Conservation (phyloP, 2,113 vertebrate species). For the Promerops cafer region DNA sequence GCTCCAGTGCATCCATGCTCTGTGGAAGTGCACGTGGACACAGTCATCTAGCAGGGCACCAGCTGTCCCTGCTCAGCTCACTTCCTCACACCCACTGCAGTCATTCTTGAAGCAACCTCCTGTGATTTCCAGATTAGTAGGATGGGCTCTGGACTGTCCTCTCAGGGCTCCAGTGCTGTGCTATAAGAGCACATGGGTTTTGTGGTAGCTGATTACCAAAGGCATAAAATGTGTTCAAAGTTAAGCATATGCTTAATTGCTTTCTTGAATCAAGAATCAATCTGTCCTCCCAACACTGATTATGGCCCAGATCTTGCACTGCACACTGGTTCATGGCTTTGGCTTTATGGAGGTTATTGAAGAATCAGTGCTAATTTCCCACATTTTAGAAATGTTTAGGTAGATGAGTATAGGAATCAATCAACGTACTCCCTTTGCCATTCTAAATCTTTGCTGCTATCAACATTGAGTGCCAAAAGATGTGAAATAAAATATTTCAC, state of each 20-base stretch:
- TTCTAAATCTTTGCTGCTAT: conserved; percentile 17
- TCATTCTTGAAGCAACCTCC: not conserved
- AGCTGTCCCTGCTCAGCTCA: not conserved
- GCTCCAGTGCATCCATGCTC: accelerated
- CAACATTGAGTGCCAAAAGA: not conserved
- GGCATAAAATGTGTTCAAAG: not conserved
- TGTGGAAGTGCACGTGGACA: accelerated
- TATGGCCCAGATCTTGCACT: not conserved
- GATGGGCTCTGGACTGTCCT: not conserved
- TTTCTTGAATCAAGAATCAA: not conserved
- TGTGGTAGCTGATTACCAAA: not conserved
- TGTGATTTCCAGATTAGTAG: not conserved
- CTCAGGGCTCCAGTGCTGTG: not conserved
- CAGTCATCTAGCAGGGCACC: not conserved
- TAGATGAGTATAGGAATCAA: not conserved
- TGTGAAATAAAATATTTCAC: conserved; percentile 29
- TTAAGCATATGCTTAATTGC: not conserved
- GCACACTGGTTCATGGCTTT: not conserved
- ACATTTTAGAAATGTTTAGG: conserved; percentile 22
- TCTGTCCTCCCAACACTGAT: not conserved
- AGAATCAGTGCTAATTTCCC: conserved; percentile 1
- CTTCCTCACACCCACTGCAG: not conserved
- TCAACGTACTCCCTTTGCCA: not conserved
- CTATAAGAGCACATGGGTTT: not conserved
- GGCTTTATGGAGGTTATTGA: not conserved